A percentile compares a stretch with the other conserved stretches of the same genome.
These are phyloP conservation scores for Hemibagrus guttatus DNA, from an alignment of 2,797 vertebrate species.

Conservation along the genomic window DNA sequence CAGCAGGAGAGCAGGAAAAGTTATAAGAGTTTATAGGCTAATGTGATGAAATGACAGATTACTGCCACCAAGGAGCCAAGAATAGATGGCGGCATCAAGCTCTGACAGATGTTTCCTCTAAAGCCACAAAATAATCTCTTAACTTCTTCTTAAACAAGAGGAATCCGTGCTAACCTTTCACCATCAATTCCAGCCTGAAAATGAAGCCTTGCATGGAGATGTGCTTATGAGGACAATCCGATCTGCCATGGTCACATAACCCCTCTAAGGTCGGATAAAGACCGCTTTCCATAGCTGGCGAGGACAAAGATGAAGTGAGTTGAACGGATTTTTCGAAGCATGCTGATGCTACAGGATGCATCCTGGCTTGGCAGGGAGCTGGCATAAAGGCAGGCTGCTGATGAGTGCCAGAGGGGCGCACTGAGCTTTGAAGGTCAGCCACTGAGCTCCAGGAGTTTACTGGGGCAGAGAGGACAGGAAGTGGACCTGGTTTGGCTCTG, in stretches of 20 bases:
- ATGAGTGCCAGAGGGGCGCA: slow-evolving; percentile 40
- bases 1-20: slow-evolving; percentile 3
- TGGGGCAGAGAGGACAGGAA: slow-evolving; percentile 29
- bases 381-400: slow-evolving; percentile 42
- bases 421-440: slow-evolving; percentile 46
- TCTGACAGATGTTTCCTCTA: slow-evolving; percentile 74
- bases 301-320: slow-evolving; percentile 18
- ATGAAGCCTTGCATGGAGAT: neutral
- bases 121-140: slow-evolving; percentile 73
- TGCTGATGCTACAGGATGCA: slow-evolving; percentile 26
- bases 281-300: neutral
- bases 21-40: neutral
- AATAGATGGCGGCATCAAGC: slow-evolving; percentile 56
- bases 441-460: slow-evolving; percentile 10
- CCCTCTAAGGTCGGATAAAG: neutral
- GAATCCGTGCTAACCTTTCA: slow-evolving; percentile 68
- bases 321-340: slow-evolving; percentile 28
- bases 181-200: slow-evolving; percentile 41
- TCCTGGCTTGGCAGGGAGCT: slow-evolving; percentile 25
- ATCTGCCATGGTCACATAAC: slow-evolving; percentile 7
- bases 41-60: slow-evolving; percentile 39
- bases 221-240: neutral
- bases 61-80: slow-evolving; percentile 48
- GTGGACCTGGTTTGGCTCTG: slow-evolving; percentile 6
- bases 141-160: slow-evolving; percentile 70